A percentile compares a stretch with the other conserved stretches of the same genome.
Evolutionary conservation across 2,797 vertebrate species (phyloP).

Genomic region (Sebastes minor): DNA sequence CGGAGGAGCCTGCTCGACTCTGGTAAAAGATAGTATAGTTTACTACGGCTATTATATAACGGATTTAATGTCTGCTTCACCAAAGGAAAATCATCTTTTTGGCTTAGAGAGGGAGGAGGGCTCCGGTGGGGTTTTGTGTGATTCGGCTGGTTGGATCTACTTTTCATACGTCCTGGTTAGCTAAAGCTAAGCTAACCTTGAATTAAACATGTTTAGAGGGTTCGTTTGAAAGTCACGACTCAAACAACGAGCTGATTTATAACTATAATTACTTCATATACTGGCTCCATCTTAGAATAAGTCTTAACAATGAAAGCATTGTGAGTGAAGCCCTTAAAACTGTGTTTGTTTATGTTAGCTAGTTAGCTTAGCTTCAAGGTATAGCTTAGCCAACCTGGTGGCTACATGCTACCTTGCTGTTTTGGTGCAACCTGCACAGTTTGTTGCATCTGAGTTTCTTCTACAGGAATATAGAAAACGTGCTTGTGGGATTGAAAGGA

Average conservation of each 20-base stretch:
- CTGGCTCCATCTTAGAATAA: accelerated
- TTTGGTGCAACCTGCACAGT: no score
- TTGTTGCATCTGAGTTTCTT: no score
- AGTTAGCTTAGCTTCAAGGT: conserved; percentile 47
- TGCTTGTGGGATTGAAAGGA: no score
- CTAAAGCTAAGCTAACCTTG: conserved; percentile 59
- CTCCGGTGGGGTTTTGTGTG: conserved; percentile 76
- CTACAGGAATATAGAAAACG: no score
- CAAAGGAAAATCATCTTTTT: conserved; percentile 67
- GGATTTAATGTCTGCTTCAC: conserved; percentile 13
- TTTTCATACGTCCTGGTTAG: conserved; percentile 73
- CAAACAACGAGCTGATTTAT: not conserved
- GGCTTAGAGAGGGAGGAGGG: conserved; percentile 39
- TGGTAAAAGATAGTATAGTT: conserved; percentile 57
- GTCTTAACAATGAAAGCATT: not conserved
- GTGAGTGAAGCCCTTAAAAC: not conserved
- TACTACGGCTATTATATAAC: not conserved
- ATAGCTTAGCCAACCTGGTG: conserved; percentile 55
- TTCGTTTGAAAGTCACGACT: conserved; percentile 8
- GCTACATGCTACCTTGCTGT: not conserved
- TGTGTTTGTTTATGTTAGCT: conserved; percentile 81
- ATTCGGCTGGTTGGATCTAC: conserved; percentile 78
- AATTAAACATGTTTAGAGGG: conserved; percentile 37
- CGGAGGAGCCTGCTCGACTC: conserved; percentile 74
- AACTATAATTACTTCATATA: accelerated